A percentile compares a stretch with the other conserved stretches of the same genome.
phyloP scores from a whole-genome alignment of 30 jellyfish, hydroid and myxozoan genomes.

The Morbakka virulenta region DNA sequence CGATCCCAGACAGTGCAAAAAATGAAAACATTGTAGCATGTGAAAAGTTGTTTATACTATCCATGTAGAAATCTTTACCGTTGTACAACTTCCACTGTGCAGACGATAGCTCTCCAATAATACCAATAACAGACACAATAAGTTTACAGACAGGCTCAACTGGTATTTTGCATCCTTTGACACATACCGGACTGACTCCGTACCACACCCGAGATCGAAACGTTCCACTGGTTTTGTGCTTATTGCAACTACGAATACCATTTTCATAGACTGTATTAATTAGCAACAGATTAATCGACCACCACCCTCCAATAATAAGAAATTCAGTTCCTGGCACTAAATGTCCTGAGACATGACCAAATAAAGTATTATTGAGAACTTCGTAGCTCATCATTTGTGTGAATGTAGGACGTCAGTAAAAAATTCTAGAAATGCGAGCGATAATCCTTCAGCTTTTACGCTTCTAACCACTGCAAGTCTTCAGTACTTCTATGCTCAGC shows the following conservation, averaged over 20 bases:
- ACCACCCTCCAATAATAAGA: slow-evolving; percentile 49
- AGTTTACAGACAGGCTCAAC: slow-evolving; percentile 39
- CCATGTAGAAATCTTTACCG: slow-evolving; percentile 11
- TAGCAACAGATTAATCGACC: no score
- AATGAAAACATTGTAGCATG: slow-evolving; percentile 68
- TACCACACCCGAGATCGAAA: slow-evolving; percentile 42
- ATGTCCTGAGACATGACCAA: slow-evolving; percentile 66
- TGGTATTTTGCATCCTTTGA: slow-evolving; percentile 12
- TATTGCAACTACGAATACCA: neutral
- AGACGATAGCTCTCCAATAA: slow-evolving; percentile 34
- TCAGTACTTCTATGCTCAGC: no score
- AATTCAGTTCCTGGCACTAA: slow-evolving; percentile 52
- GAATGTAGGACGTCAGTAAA: no score
- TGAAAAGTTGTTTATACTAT: slow-evolving; percentile 57
- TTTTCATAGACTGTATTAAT: slow-evolving; percentile 11
- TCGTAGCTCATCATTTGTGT: no score
- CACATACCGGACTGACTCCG: neutral
- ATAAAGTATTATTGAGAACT: slow-evolving; percentile 26
- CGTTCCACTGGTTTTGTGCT: neutral
- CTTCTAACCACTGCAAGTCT: neutral
- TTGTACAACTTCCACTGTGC: slow-evolving; percentile 45
- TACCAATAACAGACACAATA: slow-evolving; percentile 16
- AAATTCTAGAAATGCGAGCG: no score
- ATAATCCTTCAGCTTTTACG: slow-evolving; percentile 10
- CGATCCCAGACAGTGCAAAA: slow-evolving; percentile 34